Evolutionary conservation across 1,140 invertebrate species (phyloP).

Genomic region (Drosophila funebris): DNA sequence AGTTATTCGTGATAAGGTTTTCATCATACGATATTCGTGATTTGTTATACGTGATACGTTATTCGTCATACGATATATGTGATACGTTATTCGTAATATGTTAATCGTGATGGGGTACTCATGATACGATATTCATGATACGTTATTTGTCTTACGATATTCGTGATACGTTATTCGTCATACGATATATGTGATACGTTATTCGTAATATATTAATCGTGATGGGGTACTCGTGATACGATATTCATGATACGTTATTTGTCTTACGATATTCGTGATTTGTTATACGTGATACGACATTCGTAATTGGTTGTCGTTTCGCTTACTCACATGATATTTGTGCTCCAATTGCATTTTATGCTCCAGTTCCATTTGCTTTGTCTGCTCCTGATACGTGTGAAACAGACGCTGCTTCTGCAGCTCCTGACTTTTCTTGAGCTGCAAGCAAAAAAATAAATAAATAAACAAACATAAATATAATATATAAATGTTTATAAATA

Average conservation of each 20-base stretch:
- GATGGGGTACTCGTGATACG: not conserved
- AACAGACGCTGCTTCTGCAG: conserved; percentile 94
- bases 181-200: too few species aligned
- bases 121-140: too few species aligned
- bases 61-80: too few species aligned
- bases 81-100: too few species aligned
- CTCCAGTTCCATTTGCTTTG: conserved; percentile 93
- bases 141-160: too few species aligned
- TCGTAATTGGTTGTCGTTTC: not conserved
- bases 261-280: not conserved
- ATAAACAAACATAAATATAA: not conserved
- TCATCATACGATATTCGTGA: too few species aligned
- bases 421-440: conserved; percentile 95
- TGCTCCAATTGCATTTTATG: conserved; percentile 95
- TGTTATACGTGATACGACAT: not conserved
- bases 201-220: too few species aligned
- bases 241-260: too few species aligned
- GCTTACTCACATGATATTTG: conserved; percentile 90
- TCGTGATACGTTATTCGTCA: too few species aligned
- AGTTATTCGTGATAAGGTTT: too few species aligned
- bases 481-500: not conserved
- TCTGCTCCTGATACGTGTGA: conserved; percentile 94
- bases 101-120: too few species aligned
- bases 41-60: too few species aligned
- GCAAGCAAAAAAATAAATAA: conserved; percentile 70